Evolutionary conservation across 2,797 vertebrate genomes (phyloP).

Genomic region (Pantherophis vulpinus): DNA sequence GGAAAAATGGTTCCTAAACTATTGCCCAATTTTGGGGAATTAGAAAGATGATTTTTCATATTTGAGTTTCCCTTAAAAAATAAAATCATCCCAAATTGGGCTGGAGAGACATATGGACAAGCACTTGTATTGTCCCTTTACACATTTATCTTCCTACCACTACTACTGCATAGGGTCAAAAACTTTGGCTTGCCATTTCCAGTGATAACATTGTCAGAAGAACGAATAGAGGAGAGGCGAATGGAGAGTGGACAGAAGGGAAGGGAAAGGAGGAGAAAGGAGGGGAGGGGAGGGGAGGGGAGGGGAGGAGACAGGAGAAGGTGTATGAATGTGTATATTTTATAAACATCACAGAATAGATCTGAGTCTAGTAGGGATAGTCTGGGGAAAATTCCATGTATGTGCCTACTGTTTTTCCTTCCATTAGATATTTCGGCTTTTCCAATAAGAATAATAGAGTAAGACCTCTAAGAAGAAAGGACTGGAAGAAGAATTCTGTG

Average conservation of each 20-base stretch:
- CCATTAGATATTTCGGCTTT: background rate
- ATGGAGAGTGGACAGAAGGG: no score
- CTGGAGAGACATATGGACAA: background rate
- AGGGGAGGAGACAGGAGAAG: background rate
- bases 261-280: no score
- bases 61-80: background rate
- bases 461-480: background rate
- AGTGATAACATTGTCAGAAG: background rate
- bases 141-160: background rate
- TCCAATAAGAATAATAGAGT: background rate
- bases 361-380: background rate
- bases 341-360: background rate
- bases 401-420: background rate
- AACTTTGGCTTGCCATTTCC: background rate
- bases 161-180: background rate
- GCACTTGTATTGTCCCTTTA: background rate
- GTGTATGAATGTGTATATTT: background rate
- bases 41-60: background rate
- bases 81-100: background rate
- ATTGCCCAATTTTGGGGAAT: background rate
- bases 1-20: background rate
- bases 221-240: background rate
- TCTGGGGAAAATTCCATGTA: background rate
- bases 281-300: fast-evolving
- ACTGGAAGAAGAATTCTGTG: background rate